phyloP scores from a whole-genome alignment of 2,888 invertebrate species.

The Anaspis maculata region DNA sequence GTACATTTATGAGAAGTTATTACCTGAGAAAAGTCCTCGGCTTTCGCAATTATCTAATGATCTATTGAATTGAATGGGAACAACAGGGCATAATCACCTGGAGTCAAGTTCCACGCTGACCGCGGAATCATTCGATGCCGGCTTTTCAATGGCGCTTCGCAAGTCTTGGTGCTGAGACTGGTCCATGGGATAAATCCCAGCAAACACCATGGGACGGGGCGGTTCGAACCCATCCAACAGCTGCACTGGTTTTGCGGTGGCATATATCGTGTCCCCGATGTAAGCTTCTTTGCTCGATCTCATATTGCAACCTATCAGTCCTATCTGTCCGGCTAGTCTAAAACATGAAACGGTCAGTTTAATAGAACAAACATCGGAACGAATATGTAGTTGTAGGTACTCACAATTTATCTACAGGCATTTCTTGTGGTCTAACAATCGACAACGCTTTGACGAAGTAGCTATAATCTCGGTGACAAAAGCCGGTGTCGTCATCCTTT shows the following conservation, averaged over 20 bases:
- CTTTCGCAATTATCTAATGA: no score
- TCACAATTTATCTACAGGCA: constrained; percentile 55
- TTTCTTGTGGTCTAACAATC: constrained; percentile 70
- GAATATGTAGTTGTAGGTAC: no score
- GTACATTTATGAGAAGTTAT: no score
- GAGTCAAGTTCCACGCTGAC: constrained; percentile 75
- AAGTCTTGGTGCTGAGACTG: constrained; percentile 73
- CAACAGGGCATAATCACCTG: no score
- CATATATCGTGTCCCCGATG: constrained; percentile 69
- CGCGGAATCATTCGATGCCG: constrained; percentile 89
- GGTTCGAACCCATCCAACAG: constrained; percentile 57
- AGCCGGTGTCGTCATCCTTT: constrained; percentile 68
- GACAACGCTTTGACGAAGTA: constrained; percentile 76
- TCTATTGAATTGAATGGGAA: no score
- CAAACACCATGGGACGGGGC: constrained; percentile 75
- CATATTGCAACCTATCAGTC: constrained; percentile 78
- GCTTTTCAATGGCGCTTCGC: constrained; percentile 77
- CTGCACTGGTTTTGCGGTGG: constrained; percentile 47
- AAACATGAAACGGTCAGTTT: neutral
- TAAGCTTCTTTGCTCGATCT: constrained; percentile 61
- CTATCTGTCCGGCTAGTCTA: constrained; percentile 85
- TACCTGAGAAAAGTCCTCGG: no score
- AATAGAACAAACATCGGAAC: no score
- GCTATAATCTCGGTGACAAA: constrained; percentile 59
- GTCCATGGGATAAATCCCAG: constrained; percentile 86